A percentile compares a stretch with the other conserved stretches of the same genome.
phyloP scores from a whole-genome alignment of 2,113 vertebrate species.

The Neodon shergylaensis region DNA sequence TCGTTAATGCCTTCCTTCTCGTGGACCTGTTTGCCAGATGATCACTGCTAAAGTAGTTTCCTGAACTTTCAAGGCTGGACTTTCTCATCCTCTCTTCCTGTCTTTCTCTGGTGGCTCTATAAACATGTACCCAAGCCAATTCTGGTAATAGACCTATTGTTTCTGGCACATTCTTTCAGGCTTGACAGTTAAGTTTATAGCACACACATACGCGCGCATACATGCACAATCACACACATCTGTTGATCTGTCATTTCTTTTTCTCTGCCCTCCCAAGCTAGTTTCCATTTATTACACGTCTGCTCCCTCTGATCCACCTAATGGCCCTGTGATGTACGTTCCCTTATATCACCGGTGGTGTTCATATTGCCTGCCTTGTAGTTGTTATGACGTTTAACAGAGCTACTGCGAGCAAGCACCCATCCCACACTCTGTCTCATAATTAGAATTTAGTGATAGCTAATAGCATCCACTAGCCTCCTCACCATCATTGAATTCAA shows the following conservation, averaged over 20 bases:
- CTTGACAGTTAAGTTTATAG: not conserved
- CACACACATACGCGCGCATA: not conserved
- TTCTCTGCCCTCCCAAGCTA: not conserved
- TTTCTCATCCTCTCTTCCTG: not conserved
- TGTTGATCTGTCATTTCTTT: not conserved
- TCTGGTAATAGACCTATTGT: not conserved
- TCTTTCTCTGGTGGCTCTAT: not conserved
- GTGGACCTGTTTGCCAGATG: not conserved
- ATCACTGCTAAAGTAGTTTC: conserved; percentile 9
- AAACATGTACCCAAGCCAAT: not conserved
- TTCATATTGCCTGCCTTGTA: not conserved
- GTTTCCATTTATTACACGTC: not conserved
- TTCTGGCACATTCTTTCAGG: not conserved
- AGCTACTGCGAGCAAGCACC: not conserved
- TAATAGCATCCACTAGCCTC: not conserved
- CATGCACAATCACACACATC: not conserved
- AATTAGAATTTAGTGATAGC: not conserved
- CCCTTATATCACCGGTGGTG: not conserved
- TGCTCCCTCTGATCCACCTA: not conserved
- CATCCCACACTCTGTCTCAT: not conserved
- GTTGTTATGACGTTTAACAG: not conserved
- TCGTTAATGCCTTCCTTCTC: not conserved
- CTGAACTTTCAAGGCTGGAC: not conserved
- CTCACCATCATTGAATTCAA: not conserved
- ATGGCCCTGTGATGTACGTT: fast-evolving